Percentiles rank a stretch among this genome's conserved stretches.
These are phyloP conservation scores for Aleiodes leptofemur DNA, from an alignment of 2,888 invertebrate genomes.

Conservation along the genomic window DNA sequence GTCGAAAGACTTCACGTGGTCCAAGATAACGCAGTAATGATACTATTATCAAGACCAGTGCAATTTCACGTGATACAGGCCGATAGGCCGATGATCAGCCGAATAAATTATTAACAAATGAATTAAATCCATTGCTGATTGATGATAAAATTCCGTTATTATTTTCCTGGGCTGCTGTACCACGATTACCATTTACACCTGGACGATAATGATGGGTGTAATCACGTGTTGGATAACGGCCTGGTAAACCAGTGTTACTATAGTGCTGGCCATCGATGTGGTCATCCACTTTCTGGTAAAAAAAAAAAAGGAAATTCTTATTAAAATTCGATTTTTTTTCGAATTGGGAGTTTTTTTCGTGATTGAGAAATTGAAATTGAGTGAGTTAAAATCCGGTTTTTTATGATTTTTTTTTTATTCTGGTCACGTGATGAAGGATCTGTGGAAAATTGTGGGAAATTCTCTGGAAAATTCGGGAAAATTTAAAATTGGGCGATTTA, in stretches of 20 bases:
- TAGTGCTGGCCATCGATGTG: constrained; percentile 57
- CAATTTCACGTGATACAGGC: constrained; percentile 55
- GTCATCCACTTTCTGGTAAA: constrained; percentile 51
- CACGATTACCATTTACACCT: constrained; percentile 57
- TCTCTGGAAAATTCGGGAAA: no score
- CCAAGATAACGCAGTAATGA: constrained; percentile 55
- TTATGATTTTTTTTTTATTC: no score
- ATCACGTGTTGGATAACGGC: constrained; percentile 65
- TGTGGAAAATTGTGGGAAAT: no score
- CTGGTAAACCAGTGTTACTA: constrained; percentile 18
- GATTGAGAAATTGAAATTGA: no score
- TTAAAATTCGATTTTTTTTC: no score
- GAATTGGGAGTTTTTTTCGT: no score
- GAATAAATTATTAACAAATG: constrained; percentile 86
- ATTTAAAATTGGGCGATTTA: no score
- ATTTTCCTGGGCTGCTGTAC: constrained; percentile 65
- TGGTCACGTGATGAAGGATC: no score
- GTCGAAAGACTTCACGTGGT: constrained; percentile 31
- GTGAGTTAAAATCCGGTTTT: no score
- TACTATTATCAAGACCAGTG: constrained; percentile 55
- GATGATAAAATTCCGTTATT: constrained; percentile 83
- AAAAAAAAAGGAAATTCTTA: constrained; percentile 3
- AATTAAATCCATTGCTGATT: constrained; percentile 86
- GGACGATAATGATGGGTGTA: constrained; percentile 69
- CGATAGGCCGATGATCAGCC: constrained; percentile 76